phyloP scores from a whole-genome alignment of 2,888 invertebrate genomes.

The Caenorhabditis imperialis region DNA sequence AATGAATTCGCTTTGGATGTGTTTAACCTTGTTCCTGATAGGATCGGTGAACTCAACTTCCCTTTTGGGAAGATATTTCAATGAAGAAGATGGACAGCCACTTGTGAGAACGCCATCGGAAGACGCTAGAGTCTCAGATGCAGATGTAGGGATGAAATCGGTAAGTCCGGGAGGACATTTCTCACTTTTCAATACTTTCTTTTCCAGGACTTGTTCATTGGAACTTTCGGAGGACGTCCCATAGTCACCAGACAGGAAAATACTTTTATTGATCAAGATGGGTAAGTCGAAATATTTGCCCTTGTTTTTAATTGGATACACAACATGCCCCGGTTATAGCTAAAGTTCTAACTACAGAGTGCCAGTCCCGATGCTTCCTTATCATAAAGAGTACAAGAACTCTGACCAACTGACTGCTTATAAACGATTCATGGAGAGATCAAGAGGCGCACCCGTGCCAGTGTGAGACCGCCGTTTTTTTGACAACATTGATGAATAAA shows the following conservation, averaged over 20 bases:
- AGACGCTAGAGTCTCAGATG: constrained; percentile 49
- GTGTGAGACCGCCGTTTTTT: constrained; percentile 5
- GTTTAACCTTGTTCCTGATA: neutral
- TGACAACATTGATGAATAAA: constrained; percentile 1
- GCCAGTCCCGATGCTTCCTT: constrained; percentile 49
- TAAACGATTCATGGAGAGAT: constrained; percentile 39
- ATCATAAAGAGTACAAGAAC: constrained; percentile 35
- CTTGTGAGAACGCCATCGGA: constrained; percentile 20
- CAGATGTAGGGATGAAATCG: constrained; percentile 57
- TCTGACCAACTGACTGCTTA: constrained; percentile 27
- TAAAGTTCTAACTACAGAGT: too few relatives aligned
- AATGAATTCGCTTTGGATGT: constrained; percentile 8
- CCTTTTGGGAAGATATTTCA: constrained; percentile 37
- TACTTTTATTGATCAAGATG: constrained; percentile 53
- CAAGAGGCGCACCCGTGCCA: constrained; percentile 19
- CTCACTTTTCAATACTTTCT: neutral
- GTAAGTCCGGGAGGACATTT: constrained; percentile 15
- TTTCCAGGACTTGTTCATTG: constrained; percentile 43
- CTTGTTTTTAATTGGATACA: too few relatives aligned
- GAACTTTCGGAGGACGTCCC: constrained; percentile 42
- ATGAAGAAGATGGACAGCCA: constrained; percentile 36
- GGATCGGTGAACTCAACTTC: constrained; percentile 8
- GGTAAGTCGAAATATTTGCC: constrained; percentile 26
- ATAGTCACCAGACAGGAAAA: constrained; percentile 47
- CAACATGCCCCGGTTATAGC: too few relatives aligned